Conservation (phyloP, 1,140 invertebrate genomes). For the Eriosoma lanigerum region DNA sequence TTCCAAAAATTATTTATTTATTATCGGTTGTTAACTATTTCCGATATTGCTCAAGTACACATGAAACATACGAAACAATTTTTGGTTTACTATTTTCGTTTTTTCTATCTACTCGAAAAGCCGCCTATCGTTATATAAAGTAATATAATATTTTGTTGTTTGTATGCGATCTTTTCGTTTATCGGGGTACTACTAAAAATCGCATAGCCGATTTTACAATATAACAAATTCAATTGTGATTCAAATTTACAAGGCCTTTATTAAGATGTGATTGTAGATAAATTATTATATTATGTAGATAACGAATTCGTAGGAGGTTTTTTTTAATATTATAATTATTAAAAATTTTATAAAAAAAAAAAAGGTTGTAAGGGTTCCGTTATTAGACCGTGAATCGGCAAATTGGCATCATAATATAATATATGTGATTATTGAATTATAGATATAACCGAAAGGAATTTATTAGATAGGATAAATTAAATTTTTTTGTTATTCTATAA, state of each 20-base stretch:
- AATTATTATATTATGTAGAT: not conserved
- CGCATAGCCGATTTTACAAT: too few relatives aligned
- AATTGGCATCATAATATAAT: too few relatives aligned
- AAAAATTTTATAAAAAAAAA: not conserved
- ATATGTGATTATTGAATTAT: slow-evolving; percentile 1
- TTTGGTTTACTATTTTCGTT: not conserved
- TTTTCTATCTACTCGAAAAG: not conserved
- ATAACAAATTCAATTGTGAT: not conserved
- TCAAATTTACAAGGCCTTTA: not conserved
- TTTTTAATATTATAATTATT: slow-evolving; percentile 1
- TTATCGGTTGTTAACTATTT: not conserved
- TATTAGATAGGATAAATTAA: not conserved
- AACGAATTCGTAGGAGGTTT: not conserved
- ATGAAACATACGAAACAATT: not conserved
- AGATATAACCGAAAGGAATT: slow-evolving; percentile 11
- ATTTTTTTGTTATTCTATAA: too few relatives aligned
- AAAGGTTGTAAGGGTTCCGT: not conserved
- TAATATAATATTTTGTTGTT: too few relatives aligned
- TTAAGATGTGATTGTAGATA: not conserved
- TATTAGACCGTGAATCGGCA: not conserved
- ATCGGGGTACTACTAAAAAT: too few relatives aligned
- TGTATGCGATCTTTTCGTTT: too few relatives aligned
- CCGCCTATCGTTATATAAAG: too few relatives aligned
- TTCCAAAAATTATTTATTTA: not conserved
- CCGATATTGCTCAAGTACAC: slow-evolving; percentile 18